These are phyloP conservation scores for Plemyria rubiginata DNA, from an alignment of 2,888 invertebrate genomes.

Conservation along the genomic window DNA sequence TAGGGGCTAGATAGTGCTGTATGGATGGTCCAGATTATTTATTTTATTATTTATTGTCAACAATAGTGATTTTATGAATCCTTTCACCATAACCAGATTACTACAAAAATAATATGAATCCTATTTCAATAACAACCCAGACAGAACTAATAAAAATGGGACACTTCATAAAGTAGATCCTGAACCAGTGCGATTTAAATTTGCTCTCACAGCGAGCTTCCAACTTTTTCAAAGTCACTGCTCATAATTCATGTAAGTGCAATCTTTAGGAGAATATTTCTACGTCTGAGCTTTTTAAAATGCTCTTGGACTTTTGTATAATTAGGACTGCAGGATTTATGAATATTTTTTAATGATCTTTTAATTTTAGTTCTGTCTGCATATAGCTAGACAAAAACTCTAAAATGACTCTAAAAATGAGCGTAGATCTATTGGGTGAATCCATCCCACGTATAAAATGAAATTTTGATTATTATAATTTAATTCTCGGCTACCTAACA, in stretches of 20 bases:
- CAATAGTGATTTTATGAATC: too few relatives aligned
- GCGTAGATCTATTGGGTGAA: too few relatives aligned
- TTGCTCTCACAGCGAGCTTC: constrained; percentile 49
- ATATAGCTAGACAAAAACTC: too few relatives aligned
- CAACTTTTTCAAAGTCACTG: constrained; percentile 62
- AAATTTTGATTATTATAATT: neutral
- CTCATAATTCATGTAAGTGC: constrained; percentile 63
- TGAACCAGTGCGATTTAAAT: constrained; percentile 54
- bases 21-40: too few relatives aligned
- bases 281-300: constrained; percentile 40
- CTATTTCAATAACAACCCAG: constrained; percentile 3
- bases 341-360: too few relatives aligned
- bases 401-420: too few relatives aligned
- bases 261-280: constrained; percentile 47
- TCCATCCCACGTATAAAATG: too few relatives aligned
- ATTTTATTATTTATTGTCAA: too few relatives aligned
- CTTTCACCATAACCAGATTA: too few relatives aligned
- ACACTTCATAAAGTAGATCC: constrained; percentile 54
- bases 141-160: constrained; percentile 50
- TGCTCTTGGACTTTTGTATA: constrained; percentile 17
- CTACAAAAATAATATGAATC: too few relatives aligned
- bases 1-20: too few relatives aligned
- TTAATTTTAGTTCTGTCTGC: too few relatives aligned
- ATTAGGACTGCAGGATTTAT: constrained; percentile 14
- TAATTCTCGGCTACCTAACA: neutral